These are phyloP conservation scores for Callionymus lyra DNA, from an alignment of 2,113 vertebrate species.

Conservation along the genomic window DNA sequence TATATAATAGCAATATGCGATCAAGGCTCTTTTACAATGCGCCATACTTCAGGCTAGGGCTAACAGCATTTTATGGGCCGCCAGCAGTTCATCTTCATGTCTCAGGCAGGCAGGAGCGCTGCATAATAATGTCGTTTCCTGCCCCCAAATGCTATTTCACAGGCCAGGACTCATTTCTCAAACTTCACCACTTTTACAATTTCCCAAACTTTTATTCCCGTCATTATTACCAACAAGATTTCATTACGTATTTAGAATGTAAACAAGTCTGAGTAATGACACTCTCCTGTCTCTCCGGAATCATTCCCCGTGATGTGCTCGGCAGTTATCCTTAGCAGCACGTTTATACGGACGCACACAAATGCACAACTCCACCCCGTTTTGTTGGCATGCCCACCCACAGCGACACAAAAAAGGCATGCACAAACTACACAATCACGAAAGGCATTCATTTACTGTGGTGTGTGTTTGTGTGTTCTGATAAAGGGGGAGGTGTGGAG, in stretches of 20 bases:
- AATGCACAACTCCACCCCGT: slow-evolving; percentile 3
- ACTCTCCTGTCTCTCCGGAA: slow-evolving; percentile 69
- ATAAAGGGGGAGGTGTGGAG: slow-evolving; percentile 30
- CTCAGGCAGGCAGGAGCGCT: slow-evolving; percentile 91
- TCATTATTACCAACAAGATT: slow-evolving; percentile 99
- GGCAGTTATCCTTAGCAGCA: slow-evolving; percentile 39
- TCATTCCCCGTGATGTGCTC: slow-evolving; percentile 75
- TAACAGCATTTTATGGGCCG: slow-evolving; percentile 98
- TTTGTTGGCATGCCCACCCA: slow-evolving; percentile 11
- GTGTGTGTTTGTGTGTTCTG: slow-evolving; percentile 17
- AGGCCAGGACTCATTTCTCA: slow-evolving; percentile 98
- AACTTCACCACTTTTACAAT: slow-evolving; percentile 99
- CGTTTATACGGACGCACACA: slow-evolving; percentile 23
- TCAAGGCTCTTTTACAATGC: slow-evolving; percentile 95
- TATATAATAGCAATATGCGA: slow-evolving; percentile 92
- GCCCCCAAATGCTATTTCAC: slow-evolving; percentile 99
- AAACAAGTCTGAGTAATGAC: slow-evolving; percentile 99
- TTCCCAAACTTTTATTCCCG: slow-evolving; percentile 99
- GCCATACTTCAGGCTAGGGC: slow-evolving; percentile 95
- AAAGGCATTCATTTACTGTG: slow-evolving; percentile 80
- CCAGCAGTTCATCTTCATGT: slow-evolving; percentile 99
- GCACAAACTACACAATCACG: slow-evolving; percentile 52
- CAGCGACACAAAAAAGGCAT: slow-evolving; percentile 11
- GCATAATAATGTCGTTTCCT: slow-evolving; percentile 99
- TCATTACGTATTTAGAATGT: slow-evolving; percentile 99